Base-by-base conservation (phyloP, 2,113 vertebrate species). In the Datnioides undecimradiatus region DNA sequence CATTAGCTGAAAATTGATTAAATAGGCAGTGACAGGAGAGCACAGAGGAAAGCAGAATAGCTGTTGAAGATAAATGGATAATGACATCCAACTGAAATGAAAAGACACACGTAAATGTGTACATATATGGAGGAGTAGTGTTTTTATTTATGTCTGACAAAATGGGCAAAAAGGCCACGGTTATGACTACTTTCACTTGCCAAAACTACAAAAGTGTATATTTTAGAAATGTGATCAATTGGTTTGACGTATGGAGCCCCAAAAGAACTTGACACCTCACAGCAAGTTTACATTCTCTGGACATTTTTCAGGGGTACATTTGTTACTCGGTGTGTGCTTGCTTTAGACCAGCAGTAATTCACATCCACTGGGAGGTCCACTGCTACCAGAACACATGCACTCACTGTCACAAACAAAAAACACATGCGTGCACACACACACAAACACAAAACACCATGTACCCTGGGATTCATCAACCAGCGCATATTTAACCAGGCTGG, bases 401-500 rank as follows among this genome's bases (percentile, higher is more conserved):
- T 45, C n/a, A 33, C 43, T 48, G 34, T 33, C 58, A 51, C 36
- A 1, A 2, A 67, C 46, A 71, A 64, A 80, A 68, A 23, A 69
- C 54, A 63, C 59, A 59, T 45, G 55, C 36, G 48, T 41, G 43
- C 10, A 46, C 36, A 40, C 46, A 49, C 16, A 48, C 8, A 21
- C 48, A 58, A 19, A 72, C 46, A 77, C 45, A 80, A 71, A 8
- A 79, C 66, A 48, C 19, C 23, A 41, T 38, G 54, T 60, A 63
- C 54, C 40, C 46, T 13, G 57, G 73, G 68, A 87, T 77, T 83
- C 72, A 77, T 86, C 83, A 83, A 81, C 66, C 36, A 68, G 58
- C 9, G 40, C 76, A 73, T 81, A 85, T 90, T 86, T 80, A 90
- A 88, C 80, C 60, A 67, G 80, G 43, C 83, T 48, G 76, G 66